phyloP scores from a whole-genome alignment of 64 coral and sea anemone species.

The Anthopleura sola region DNA sequence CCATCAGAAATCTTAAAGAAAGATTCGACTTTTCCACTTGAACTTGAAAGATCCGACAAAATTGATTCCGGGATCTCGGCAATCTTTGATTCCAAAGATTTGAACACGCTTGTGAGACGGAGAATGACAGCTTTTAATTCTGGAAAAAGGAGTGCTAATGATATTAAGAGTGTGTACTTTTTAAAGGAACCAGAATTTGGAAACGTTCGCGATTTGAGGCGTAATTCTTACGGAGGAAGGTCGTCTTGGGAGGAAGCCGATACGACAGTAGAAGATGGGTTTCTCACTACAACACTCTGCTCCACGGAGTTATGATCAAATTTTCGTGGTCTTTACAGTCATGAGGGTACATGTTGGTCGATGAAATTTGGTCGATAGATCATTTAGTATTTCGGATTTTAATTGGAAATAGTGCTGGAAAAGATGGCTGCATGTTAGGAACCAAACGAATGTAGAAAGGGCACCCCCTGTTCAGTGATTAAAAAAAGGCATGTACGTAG shows the following conservation, averaged over 20 bases:
- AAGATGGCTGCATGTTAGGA: too few species aligned
- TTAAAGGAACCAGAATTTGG: background rate
- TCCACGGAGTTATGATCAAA: slow-evolving; percentile 5
- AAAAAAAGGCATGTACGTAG: too few species aligned
- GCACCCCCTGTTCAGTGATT: too few species aligned
- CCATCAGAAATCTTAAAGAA: background rate
- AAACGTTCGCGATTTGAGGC: background rate
- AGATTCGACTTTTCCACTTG: background rate
- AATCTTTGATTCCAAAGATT: background rate
- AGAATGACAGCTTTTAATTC: background rate
- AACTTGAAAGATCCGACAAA: background rate
- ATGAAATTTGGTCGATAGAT: too few species aligned
- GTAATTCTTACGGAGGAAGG: slow-evolving; percentile 1
- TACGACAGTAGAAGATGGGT: background rate
- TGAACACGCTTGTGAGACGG: background rate
- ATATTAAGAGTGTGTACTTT: background rate
- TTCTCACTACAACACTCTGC: slow-evolving; percentile 17
- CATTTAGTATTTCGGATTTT: too few species aligned
- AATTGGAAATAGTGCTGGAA: too few species aligned
- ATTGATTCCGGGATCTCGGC: background rate
- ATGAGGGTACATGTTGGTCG: background rate
- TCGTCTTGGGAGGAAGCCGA: background rate
- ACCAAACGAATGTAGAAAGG: too few species aligned
- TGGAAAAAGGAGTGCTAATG: background rate
- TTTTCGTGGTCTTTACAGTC: background rate